Conservation (phyloP, 2,888 invertebrate genomes). For the Chymomyza amoena region DNA sequence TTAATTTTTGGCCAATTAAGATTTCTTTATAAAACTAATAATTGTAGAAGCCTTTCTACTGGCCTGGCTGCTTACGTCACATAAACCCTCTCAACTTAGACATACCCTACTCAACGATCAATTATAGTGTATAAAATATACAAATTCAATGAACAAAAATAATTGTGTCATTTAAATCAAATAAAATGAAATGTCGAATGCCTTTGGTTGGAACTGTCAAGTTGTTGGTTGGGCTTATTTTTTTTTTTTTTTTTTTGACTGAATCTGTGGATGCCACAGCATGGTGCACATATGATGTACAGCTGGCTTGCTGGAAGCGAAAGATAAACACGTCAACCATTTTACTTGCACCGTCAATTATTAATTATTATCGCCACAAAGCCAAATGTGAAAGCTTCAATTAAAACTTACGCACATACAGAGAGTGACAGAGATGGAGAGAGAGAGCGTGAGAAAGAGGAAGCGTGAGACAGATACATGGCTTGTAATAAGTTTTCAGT, state of each 20-base stretch:
- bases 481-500: conserved; percentile 47
- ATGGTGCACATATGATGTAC: neutral
- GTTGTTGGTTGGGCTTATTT: neutral
- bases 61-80: too few species aligned
- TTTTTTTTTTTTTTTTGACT: too few species aligned
- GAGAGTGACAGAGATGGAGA: neutral
- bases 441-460: neutral
- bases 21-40: too few species aligned
- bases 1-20: too few species aligned
- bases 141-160: neutral
- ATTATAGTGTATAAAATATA: neutral
- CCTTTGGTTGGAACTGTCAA: conserved; percentile 1
- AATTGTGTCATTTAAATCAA: neutral
- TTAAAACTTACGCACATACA: conserved; percentile 40
- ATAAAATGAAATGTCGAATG: conserved; percentile 11
- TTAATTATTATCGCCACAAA: conserved; percentile 65
- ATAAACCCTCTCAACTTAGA: neutral
- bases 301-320: neutral
- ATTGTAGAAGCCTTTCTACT: too few species aligned
- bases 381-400: conserved; percentile 69
- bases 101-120: neutral
- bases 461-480: neutral
- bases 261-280: too few species aligned
- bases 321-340: conserved; percentile 42
- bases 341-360: conserved; percentile 52